Evolutionary conservation across 2,888 invertebrate genomes (phyloP).

Genomic region (Sminthurinus aureus): DNA sequence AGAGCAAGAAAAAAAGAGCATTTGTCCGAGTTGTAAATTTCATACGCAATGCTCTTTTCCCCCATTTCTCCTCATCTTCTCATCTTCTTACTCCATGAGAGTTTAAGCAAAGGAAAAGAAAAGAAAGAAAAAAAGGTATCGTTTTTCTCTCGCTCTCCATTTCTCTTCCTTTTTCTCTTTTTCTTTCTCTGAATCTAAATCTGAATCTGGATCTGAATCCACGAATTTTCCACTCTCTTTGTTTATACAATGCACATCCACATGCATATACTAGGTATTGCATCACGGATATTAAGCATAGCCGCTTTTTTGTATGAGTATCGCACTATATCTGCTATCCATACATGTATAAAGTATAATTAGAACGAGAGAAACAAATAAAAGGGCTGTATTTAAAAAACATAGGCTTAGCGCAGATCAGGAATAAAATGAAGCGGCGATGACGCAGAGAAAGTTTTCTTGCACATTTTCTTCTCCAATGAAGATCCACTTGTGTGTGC

Average conservation of each 20-base stretch:
- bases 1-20: not conserved
- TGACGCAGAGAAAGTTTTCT: too few species aligned
- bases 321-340: too few species aligned
- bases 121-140: not conserved
- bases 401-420: too few species aligned
- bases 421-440: too few species aligned
- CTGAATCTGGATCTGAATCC: not conserved
- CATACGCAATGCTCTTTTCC: not conserved
- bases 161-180: not conserved
- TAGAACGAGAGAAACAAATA: too few species aligned
- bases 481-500: not conserved
- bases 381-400: too few species aligned
- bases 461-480: not conserved
- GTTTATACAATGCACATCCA: not conserved
- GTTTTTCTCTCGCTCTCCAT: not conserved
- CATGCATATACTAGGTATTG: not conserved
- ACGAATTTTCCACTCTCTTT: not conserved
- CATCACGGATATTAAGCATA: too few species aligned
- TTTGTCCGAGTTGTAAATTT: constrained; percentile 21
- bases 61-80: not conserved
- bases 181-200: not conserved
- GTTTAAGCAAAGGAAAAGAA: too few species aligned
- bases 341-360: too few species aligned
- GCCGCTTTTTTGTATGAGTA: too few species aligned
- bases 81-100: not conserved